Evolutionary conservation across 2,888 invertebrate species (phyloP).

Genomic region (Tinea trinotella): DNA sequence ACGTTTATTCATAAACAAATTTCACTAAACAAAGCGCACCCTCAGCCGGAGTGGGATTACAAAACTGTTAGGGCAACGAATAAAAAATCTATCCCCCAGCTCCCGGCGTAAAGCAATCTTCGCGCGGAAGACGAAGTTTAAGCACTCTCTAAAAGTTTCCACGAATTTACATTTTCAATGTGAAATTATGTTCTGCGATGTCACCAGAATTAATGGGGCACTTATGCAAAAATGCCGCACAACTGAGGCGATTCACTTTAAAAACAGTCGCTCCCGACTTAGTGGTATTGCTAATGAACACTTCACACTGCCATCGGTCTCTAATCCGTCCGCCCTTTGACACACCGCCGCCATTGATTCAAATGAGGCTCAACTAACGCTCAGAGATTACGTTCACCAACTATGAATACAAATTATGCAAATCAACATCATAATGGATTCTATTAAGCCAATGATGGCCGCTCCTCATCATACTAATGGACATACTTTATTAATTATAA

Average conservation of each 20-base stretch:
- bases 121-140: slow-evolving; percentile 28
- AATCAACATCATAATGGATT: neutral
- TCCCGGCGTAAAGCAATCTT: slow-evolving; percentile 23
- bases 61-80: slow-evolving; percentile 3
- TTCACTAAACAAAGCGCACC: neutral
- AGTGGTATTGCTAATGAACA: neutral
- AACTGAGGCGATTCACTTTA: neutral
- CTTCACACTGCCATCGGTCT: neutral
- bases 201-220: slow-evolving; percentile 32
- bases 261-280: neutral
- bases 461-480: no score
- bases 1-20: neutral
- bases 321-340: no score
- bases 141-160: slow-evolving; percentile 30
- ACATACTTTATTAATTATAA: no score
- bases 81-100: slow-evolving; percentile 17
- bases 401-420: neutral
- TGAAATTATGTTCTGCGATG: slow-evolving; percentile 37
- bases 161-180: slow-evolving; percentile 41
- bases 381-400: no score
- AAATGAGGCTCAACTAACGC: no score
- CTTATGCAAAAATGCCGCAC: slow-evolving; percentile 35
- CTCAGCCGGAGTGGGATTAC: slow-evolving; percentile 1
- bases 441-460: neutral
- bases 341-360: no score